Conservation (phyloP, 2,113 vertebrate species). For the Castor canadensis region DNA sequence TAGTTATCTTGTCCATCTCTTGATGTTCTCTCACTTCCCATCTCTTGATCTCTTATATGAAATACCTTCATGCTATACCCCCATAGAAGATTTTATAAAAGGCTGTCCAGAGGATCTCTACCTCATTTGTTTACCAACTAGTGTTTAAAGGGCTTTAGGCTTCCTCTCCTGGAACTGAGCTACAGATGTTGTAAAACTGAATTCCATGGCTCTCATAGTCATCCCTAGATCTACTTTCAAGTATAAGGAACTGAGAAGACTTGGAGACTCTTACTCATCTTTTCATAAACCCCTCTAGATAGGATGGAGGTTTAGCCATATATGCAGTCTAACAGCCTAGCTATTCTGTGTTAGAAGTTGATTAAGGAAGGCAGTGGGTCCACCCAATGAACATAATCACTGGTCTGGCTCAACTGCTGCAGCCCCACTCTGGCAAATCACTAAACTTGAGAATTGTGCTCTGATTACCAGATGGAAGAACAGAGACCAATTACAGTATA, state of each 20-base stretch:
- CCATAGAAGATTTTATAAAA: slow-evolving; percentile 20
- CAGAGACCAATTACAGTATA: not conserved
- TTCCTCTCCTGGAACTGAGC: not conserved
- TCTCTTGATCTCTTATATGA: not conserved
- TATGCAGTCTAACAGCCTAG: not conserved
- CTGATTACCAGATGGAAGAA: slow-evolving; percentile 29
- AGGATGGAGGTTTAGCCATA: not conserved
- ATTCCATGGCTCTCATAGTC: not conserved
- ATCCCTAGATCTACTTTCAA: not conserved
- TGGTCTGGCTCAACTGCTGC: not conserved
- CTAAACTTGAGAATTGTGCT: not conserved
- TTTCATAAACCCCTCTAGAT: not conserved
- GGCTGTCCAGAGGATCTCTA: not conserved
- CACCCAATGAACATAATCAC: not conserved
- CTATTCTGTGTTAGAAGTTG: not conserved
- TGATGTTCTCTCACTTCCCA: slow-evolving; percentile 20
- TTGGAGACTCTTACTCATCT: not conserved
- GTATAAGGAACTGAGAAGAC: not conserved
- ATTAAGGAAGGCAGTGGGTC: not conserved
- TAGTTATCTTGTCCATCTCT: slow-evolving; percentile 72
- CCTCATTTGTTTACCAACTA: slow-evolving; percentile 2
- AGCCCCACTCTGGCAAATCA: not conserved
- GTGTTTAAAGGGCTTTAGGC: not conserved
- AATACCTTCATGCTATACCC: not conserved
- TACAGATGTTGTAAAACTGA: not conserved